phyloP scores from a whole-genome alignment of 2,888 invertebrate genomes.

The Podabrus alpinus region DNA sequence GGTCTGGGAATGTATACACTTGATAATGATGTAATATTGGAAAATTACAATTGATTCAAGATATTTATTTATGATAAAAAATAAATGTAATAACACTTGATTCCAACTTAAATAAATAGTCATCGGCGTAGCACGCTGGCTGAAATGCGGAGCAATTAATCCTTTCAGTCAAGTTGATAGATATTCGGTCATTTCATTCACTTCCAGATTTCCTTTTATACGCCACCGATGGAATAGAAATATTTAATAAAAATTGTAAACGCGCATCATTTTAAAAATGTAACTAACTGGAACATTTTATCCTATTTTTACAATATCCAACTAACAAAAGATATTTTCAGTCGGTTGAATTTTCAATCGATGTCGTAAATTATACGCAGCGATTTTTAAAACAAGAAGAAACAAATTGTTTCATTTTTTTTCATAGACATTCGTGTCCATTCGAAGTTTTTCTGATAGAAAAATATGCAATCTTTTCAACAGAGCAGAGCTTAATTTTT shows the following conservation, averaged over 20 bases:
- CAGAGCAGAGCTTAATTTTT: too few relatives aligned
- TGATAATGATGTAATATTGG: not conserved
- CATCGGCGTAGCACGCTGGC: not conserved
- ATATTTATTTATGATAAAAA: not conserved
- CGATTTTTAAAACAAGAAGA: not conserved
- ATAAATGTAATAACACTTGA: not conserved
- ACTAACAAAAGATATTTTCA: not conserved
- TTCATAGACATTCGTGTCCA: not conserved
- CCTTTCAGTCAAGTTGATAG: too few relatives aligned
- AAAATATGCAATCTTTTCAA: too few relatives aligned
- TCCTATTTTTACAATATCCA: not conserved
- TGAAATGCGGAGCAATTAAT: not conserved
- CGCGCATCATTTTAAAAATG: not conserved
- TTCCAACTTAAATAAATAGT: not conserved
- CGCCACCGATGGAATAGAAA: too few relatives aligned
- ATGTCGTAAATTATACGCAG: not conserved
- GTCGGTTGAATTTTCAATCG: not conserved
- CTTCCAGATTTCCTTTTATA: too few relatives aligned
- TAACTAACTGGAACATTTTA: not conserved
- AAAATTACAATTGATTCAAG: not conserved
- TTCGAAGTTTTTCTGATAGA: too few relatives aligned
- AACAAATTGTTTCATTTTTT: not conserved
- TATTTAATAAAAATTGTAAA: too few relatives aligned
- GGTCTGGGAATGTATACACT: not conserved
- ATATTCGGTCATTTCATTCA: too few relatives aligned